Conservation (phyloP, 2,113 vertebrate species). For the Strix uralensis region DNA sequence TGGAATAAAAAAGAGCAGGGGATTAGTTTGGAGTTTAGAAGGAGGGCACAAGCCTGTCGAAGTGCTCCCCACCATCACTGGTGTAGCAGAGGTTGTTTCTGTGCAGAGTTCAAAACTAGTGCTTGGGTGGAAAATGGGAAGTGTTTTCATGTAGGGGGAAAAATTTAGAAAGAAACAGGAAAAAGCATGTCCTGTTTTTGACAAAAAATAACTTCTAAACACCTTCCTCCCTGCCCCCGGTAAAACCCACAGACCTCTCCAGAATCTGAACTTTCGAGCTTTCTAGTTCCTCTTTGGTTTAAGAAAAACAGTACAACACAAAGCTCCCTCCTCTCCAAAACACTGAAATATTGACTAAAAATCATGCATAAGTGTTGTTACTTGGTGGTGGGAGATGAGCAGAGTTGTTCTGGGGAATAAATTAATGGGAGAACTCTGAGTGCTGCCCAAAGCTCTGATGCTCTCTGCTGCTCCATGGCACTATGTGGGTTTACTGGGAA, state of each 20-base stretch:
- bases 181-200: conserved; percentile 13
- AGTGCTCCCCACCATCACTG: background rate
- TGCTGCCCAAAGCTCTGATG: background rate
- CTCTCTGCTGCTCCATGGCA: background rate
- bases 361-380: background rate
- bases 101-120: background rate
- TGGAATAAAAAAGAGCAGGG: background rate
- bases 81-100: background rate
- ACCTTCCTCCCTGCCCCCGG: background rate
- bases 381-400: background rate
- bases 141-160: background rate
- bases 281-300: background rate
- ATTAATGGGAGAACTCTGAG: background rate
- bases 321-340: background rate
- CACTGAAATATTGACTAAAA: background rate
- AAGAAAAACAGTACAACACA: background rate
- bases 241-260: background rate
- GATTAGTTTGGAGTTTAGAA: background rate
- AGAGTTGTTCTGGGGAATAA: background rate
- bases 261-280: background rate
- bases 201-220: background rate
- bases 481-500: background rate
- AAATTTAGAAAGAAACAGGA: background rate
- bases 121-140: background rate
- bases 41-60: background rate